Conservation (phyloP, 2,888 invertebrate species). For the Dasysyrphus tricinctus region DNA sequence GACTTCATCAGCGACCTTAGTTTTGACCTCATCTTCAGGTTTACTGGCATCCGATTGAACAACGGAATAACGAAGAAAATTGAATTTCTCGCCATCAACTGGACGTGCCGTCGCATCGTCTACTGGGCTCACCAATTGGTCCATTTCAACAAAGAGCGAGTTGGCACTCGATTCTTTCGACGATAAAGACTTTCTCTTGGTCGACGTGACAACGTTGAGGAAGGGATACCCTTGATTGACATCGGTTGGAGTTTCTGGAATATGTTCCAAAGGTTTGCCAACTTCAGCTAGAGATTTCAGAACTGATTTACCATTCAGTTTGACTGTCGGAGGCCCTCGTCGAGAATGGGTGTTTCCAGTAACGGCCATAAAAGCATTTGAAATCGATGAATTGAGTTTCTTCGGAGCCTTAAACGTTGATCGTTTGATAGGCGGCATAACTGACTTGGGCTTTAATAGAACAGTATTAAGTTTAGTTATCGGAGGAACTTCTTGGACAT, state of each 20-base stretch:
- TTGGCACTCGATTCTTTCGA: slow-evolving; percentile 33
- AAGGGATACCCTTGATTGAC: slow-evolving; percentile 51
- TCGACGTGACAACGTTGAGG: slow-evolving; percentile 77
- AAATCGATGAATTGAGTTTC: slow-evolving; percentile 8
- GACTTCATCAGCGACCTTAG: not conserved
- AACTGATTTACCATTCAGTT: slow-evolving; percentile 48
- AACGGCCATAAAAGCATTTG: slow-evolving; percentile 21
- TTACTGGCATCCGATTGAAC: slow-evolving; percentile 37
- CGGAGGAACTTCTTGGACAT: no score
- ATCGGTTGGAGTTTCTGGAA: slow-evolving; percentile 62
- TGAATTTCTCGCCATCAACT: slow-evolving; percentile 65
- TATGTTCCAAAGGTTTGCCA: slow-evolving; percentile 64
- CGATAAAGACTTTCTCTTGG: slow-evolving; percentile 72
- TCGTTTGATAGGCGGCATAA: slow-evolving; percentile 47
- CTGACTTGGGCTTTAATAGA: slow-evolving; percentile 12
- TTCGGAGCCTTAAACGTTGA: slow-evolving; percentile 75
- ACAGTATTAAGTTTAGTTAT: no score
- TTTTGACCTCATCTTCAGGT: not conserved
- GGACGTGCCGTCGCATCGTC: slow-evolving; percentile 17
- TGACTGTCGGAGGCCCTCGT: not conserved
- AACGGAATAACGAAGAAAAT: slow-evolving; percentile 78
- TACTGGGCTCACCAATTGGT: slow-evolving; percentile 59
- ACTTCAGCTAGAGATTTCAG: slow-evolving; percentile 31
- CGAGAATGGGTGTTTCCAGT: not conserved
- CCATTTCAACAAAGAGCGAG: slow-evolving; percentile 31